Evolutionary conservation across 2,797 vertebrate species (phyloP).

Genomic region (Onychomys arenicola): DNA sequence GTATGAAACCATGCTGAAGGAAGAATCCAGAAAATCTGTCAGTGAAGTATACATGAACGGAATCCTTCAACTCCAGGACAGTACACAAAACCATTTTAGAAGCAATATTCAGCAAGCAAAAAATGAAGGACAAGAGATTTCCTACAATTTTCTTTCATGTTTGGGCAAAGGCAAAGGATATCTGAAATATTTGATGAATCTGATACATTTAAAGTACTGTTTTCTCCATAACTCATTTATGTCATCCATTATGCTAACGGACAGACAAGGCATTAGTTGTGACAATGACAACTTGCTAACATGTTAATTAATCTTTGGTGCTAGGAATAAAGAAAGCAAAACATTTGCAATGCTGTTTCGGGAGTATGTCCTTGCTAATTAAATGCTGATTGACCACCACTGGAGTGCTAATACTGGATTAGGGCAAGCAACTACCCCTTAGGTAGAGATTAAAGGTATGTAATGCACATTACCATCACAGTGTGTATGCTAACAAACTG

Average conservation of each 20-base stretch:
- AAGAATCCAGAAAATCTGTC: slow-evolving; percentile 27
- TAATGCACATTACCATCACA: slow-evolving; percentile 36
- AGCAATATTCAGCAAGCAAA: not conserved
- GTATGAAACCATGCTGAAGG: not conserved
- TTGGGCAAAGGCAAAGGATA: not conserved
- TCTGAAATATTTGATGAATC: slow-evolving; percentile 39
- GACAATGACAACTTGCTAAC: slow-evolving; percentile 56
- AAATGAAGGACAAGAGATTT: not conserved
- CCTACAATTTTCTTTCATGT: not conserved
- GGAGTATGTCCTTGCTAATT: slow-evolving; percentile 60
- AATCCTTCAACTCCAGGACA: not conserved
- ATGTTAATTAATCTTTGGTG: slow-evolving; percentile 63
- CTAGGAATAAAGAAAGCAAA: slow-evolving; percentile 56
- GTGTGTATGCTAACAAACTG: slow-evolving; percentile 37
- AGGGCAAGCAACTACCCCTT: slow-evolving; percentile 10
- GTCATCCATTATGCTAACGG: slow-evolving; percentile 53
- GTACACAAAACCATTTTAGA: not conserved
- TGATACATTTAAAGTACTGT: slow-evolving; percentile 58
- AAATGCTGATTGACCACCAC: slow-evolving; percentile 53
- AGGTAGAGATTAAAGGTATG: slow-evolving; percentile 51
- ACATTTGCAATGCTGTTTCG: not conserved
- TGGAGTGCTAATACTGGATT: slow-evolving; percentile 59
- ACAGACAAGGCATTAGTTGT: slow-evolving; percentile 49
- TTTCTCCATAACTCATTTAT: slow-evolving; percentile 41
- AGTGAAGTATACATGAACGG: not conserved